Base-by-base conservation (phyloP, 2,797 vertebrate species). In the Sebastes oblongus region DNA sequence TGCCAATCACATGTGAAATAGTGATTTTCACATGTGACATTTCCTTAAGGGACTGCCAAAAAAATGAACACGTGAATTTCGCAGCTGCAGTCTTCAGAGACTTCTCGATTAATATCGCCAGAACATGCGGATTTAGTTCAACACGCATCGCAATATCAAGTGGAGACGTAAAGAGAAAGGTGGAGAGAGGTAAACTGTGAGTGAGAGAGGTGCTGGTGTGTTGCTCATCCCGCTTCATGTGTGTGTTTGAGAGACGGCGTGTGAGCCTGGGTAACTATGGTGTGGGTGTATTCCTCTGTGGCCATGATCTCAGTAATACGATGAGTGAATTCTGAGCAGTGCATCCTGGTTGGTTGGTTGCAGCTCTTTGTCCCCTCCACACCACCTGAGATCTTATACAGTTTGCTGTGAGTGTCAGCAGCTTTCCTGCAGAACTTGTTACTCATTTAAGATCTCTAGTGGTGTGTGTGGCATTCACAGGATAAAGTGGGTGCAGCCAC, bases 201-300 rank as follows among this genome's bases (percentile, higher is more conserved):
- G 72, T 56, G 74, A 72, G 54, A 78, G 80, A 77, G 66, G 69
- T 70, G 75, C 20, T 72, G 72, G 39, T 56, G 61, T 78, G 68
- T 58, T 82, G 69, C 55, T 88, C 68, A 36, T 67, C 42, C 72
- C 59, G 82, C 74, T 68, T 86, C 72, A 8, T 70, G 39, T 84
- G 73, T 89, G 86, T 80, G 46, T 52, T 75, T 71, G 66, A 87
- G 61, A 82, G 58, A 77, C 66, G 20, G 39, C 8, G 32, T 78
- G 75, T 73, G 46, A 83, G 80, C 69, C 76, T 56, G 79, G 72
- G 77, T 89, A 90, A 70, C 88, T 78, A 83, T 70, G 78, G 86
- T 81, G 92, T 90, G 90, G 87, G 90, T 85, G 90, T 90, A 86
- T 90, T 91, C 85, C 89, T 81, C 75, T 13, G 68, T 85, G 84